Conservation (phyloP, 2,888 invertebrate genomes). For the Nebria brevicollis region DNA sequence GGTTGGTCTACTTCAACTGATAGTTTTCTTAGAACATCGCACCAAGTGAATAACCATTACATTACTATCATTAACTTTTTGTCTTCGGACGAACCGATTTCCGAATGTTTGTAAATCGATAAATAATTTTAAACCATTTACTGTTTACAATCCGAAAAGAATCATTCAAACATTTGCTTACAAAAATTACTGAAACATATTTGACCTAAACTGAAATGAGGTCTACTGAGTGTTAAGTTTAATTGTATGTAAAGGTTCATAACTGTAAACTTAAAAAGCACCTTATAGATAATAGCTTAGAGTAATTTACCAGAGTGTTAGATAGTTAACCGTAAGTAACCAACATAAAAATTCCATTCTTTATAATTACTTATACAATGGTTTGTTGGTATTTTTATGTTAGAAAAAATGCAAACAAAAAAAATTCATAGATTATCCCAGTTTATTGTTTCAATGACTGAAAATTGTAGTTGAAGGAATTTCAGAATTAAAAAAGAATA, state of each 20-base stretch:
- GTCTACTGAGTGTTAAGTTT: no score
- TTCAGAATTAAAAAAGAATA: not conserved
- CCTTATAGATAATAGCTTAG: not conserved
- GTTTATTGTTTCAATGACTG: not conserved
- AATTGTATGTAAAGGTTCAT: not conserved
- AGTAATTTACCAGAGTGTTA: not conserved
- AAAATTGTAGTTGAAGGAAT: not conserved
- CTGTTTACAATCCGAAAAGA: not conserved
- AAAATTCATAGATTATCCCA: not conserved
- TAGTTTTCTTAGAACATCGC: constrained; percentile 36
- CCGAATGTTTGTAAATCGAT: constrained; percentile 7
- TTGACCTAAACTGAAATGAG: no score
- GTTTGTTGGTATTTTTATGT: not conserved
- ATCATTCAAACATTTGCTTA: no score
- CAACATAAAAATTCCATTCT: not conserved
- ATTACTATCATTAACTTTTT: constrained; percentile 44
- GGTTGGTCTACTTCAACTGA: constrained; percentile 31
- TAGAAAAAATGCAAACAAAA: not conserved
- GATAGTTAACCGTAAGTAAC: not conserved
- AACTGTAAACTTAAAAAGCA: not conserved
- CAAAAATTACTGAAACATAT: no score
- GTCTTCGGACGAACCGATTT: constrained; percentile 4
- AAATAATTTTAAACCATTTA: not conserved
- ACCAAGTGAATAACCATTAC: constrained; percentile 41
- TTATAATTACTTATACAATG: not conserved